Evolutionary conservation across 1,140 invertebrate genomes (phyloP).

Genomic region (Triops longicaudatus): DNA sequence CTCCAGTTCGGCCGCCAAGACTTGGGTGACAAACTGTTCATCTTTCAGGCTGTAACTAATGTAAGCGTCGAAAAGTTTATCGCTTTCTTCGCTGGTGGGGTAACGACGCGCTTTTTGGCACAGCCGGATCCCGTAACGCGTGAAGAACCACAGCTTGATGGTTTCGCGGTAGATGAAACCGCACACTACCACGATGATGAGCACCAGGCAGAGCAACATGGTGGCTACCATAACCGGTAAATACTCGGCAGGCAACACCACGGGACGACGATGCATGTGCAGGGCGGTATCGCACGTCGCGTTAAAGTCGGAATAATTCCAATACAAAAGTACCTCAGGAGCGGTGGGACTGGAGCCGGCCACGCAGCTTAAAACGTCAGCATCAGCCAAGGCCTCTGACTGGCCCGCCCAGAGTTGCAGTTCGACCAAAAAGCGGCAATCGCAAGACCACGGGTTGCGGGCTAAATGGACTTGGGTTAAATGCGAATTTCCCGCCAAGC

Average conservation of each 20-base stretch:
- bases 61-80: constrained; percentile 85
- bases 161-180: constrained; percentile 72
- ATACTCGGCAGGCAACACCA: constrained; percentile 72
- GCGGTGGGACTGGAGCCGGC: constrained; percentile 44
- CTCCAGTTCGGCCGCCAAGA: constrained; percentile 73
- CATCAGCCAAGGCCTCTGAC: constrained; percentile 44
- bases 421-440: constrained; percentile 78
- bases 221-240: constrained; percentile 70
- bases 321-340: constrained; percentile 41
- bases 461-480: constrained; percentile 63
- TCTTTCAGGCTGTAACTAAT: constrained; percentile 88
- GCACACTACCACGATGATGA: constrained; percentile 62
- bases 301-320: constrained; percentile 63
- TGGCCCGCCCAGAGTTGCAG: constrained; percentile 67
- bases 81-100: constrained; percentile 55
- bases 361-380: constrained; percentile 38
- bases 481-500: constrained; percentile 59
- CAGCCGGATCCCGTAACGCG: constrained; percentile 63
- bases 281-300: constrained; percentile 72
- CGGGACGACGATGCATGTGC: constrained; percentile 63
- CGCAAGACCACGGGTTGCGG: constrained; percentile 78
- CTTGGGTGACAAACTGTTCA: constrained; percentile 76
- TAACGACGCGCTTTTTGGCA: constrained; percentile 48
- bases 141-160: constrained; percentile 61
- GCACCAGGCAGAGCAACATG: constrained; percentile 56